Evolutionary conservation across 2,113 vertebrate species (phyloP).

Genomic region (Sardina pilchardus): DNA sequence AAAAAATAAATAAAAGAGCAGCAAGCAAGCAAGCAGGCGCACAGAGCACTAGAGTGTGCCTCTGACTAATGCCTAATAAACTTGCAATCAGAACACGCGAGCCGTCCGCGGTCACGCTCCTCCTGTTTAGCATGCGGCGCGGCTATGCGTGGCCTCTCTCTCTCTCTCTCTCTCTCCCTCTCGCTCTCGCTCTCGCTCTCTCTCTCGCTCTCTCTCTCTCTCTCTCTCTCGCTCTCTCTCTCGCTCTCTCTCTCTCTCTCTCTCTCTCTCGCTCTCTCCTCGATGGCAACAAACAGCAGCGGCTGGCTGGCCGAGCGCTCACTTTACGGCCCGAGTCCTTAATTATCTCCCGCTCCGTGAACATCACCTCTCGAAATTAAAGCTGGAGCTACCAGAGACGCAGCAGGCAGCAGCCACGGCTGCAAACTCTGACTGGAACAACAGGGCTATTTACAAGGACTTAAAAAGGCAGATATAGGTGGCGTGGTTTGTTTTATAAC

Average conservation of each 20-base stretch:
- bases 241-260: no score
- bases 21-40: background rate
- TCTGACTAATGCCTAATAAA: constrained; percentile 24
- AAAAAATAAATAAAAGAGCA: no score
- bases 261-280: no score
- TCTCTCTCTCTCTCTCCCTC: no score
- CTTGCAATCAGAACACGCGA: constrained; percentile 17
- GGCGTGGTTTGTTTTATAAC: no score
- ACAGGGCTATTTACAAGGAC: background rate
- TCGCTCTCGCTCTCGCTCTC: no score
- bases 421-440: background rate
- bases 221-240: no score
- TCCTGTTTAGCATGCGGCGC: constrained; percentile 42
- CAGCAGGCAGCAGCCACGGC: background rate
- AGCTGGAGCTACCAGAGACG: constrained; percentile 12
- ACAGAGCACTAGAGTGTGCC: background rate
- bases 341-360: constrained; percentile 42
- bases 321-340: constrained; percentile 31
- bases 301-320: constrained; percentile 39
- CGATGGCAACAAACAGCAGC: constrained; percentile 44
- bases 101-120: background rate
- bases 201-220: no score
- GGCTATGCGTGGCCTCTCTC: constrained; percentile 22
- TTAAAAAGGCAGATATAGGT: no score
- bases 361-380: constrained; percentile 40